Evolutionary conservation across 2,113 vertebrate species (phyloP), one percentile per base, ranked within the genome.

Genomic region (Emydocephalus ijimae): DNA sequence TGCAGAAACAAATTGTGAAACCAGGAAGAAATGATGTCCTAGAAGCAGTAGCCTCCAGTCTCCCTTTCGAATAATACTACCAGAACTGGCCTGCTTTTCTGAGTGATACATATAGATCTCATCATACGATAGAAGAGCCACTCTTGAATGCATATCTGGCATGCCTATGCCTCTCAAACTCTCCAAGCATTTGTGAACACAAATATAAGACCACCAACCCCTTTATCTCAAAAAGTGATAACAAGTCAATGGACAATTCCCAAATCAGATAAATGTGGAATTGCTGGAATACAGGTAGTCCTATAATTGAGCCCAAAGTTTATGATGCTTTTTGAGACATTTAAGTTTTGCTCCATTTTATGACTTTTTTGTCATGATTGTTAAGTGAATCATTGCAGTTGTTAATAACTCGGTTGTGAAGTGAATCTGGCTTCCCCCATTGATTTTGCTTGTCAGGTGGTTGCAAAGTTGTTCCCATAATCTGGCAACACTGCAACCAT

Each of bases 181-280:
- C 93, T 43, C 54, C 0, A 2, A 94, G 90, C 94, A 96, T 94
- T 94, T 61, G 92, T 34, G 95, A 94, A 91, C 29, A 45, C 95
- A 93, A 95, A 97, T 94, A 95, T 94, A 89, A 95, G 90, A 57
- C 74, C 94, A 95, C 93, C n/a, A 24, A 50, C 4, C 5, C 20
- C 48, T 55, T 91, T 87, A 29, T 48, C 48, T 23, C 24, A 45
- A 69, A 59, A 3, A 12, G 1, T 0, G 87, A 91, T 15, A 86
- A 94, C 81, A 90, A 61, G n/a, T 43, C 95, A 94, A 91, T 54
- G 92, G 90, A n/a, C 94, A 93, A 93, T 92, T 96, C 91, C 91
- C 90, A 93, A 93, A 92, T 24, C 15, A 3, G 0, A 54, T 2
- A 43, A 10, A 39, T 29, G 45, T 5, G 18, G 20, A 56, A 92